These are phyloP conservation scores for Acinonyx jubatus DNA, from an alignment of 2,113 vertebrate species.

Conservation along the genomic window DNA sequence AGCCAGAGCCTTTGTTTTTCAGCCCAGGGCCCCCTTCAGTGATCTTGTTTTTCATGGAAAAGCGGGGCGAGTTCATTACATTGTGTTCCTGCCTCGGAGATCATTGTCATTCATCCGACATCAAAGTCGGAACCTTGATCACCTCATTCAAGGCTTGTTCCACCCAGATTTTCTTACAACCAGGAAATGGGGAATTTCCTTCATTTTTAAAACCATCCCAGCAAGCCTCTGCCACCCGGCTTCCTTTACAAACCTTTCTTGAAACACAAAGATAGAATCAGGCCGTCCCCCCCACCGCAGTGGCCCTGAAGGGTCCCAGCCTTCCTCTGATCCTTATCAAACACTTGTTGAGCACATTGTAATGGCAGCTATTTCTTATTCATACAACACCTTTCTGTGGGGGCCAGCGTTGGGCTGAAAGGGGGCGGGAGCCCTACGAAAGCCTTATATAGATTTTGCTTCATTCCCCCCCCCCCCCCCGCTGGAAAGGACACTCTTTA, in stretches of 20 bases:
- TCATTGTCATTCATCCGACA: slow-evolving; percentile 64
- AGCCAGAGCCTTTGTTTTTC: slow-evolving; percentile 57
- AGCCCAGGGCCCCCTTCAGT: slow-evolving; percentile 17
- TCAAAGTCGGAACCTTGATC: slow-evolving; percentile 64
- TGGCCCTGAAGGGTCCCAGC: neutral
- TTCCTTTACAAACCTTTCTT: slow-evolving; percentile 62
- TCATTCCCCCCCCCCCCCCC: neutral
- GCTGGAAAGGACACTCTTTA: neutral
- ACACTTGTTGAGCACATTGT: slow-evolving; percentile 1
- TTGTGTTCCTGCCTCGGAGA: slow-evolving; percentile 73
- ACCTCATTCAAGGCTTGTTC: slow-evolving; percentile 51
- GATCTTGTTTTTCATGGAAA: slow-evolving; percentile 77
- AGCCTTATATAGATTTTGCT: neutral
- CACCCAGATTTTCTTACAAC: slow-evolving; percentile 75
- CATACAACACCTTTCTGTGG: slow-evolving; percentile 66
- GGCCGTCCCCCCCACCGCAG: neutral
- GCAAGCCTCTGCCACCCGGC: slow-evolving; percentile 40
- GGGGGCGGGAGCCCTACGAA: neutral
- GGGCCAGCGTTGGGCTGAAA: neutral
- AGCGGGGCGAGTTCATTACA: slow-evolving; percentile 61
- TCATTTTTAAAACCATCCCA: slow-evolving; percentile 66
- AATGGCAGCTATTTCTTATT: slow-evolving; percentile 60
- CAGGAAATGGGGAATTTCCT: slow-evolving; percentile 83
- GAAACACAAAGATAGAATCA: slow-evolving; percentile 17
- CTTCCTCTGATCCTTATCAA: slow-evolving; percentile 66